Base-by-base conservation (phyloP, 2,113 vertebrate genomes). In the Eleginops maclovinus region DNA sequence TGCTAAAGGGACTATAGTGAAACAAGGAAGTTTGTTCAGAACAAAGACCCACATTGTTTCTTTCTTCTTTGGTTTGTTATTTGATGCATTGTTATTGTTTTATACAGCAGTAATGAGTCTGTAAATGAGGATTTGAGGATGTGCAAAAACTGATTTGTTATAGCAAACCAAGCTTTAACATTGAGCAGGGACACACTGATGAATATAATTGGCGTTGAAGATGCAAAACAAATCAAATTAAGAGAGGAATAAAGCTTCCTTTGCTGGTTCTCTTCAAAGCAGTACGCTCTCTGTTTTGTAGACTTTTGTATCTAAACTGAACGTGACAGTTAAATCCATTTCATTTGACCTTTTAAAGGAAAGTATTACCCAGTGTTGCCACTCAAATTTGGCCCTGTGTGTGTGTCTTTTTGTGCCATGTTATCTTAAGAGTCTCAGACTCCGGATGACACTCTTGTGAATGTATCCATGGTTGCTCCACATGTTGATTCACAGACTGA, bases 311-410 rank as follows among this genome's bases (percentile, higher is more conserved):
- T 59, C 11, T n/a, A 12, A 68, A 60, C 22, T 54, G 5, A 79
- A 58, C 26, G 40, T 49, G 46, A 28, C 17, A n/a, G 43, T n/a
- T 13, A 64, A 58, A 26, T 43, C 31, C 3, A 51, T 53, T 59
- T 51, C 10, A 67, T 72, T 65, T 59, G 49, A 49, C 56, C 13
- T 63, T n/a, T n/a, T 22, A 51, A 43, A 58, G 28, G 31, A n/a
- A 16, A 50, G 19, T 28, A 19, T 58, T 56, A 44, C 31, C 60
- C 43, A 19, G 22, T 2, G 4, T 3, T 50, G 13, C 16, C 13
- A 6, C 31, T 31, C 64, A 56, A 46, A 22, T 41, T 9, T 72
- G 21, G 22, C 28, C 21, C 14, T 43, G 49, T 22, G 24, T 53
- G 24, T 53, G 10, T 53, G 10, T 43, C 16, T 41, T 43, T 28